Evolutionary conservation across 2,797 vertebrate species (phyloP), one percentile per base, ranked within the genome.

Genomic region (Artibeus lituratus): DNA sequence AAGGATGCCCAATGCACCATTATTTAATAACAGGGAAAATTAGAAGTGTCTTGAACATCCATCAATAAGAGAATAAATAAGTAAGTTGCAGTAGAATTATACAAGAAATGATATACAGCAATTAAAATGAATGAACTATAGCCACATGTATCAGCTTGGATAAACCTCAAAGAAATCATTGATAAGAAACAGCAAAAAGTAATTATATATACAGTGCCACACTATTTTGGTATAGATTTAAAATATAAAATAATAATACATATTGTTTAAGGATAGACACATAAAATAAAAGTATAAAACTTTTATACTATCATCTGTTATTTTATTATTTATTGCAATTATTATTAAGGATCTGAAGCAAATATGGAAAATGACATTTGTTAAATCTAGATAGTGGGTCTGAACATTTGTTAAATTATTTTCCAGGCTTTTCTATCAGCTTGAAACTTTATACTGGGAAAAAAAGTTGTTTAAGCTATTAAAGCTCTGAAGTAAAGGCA

Each of bases 261-360:
- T 62, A 24, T 53, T 49, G 32, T 24, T 73, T n/a, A 62, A 12
- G 19, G 18, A 67, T 22, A 37, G 5, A 42, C 7, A 44, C 5
- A 12, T 57, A 86, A 32, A 70, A 87, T 76, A 35, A 53, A 65
- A 76, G 29, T 8, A 0, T 78, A 29, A 72, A 82, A 57, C 39
- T 42, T 42, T 42, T 42, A 42, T 42, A 42, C 39, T n/a, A n/a
- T n/a, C n/a, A n/a, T n/a, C n/a, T n/a, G n/a, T n/a, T n/a, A n/a
- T n/a, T n/a, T 21, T 73, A 67, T 69, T 69, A 55, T n/a, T 65
- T n/a, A 35, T 47, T 32, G 1, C 24, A 35, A 81, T 94, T 78
- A 57, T 81, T 93, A 76, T 94, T 92, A 94, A 95, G 83, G 19
- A 59, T 77, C 59, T 69, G 42, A 96, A 84, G 51, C 53, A 81